Evolutionary conservation across 2,797 vertebrate species (phyloP).

Genomic region (Danio choprae): DNA sequence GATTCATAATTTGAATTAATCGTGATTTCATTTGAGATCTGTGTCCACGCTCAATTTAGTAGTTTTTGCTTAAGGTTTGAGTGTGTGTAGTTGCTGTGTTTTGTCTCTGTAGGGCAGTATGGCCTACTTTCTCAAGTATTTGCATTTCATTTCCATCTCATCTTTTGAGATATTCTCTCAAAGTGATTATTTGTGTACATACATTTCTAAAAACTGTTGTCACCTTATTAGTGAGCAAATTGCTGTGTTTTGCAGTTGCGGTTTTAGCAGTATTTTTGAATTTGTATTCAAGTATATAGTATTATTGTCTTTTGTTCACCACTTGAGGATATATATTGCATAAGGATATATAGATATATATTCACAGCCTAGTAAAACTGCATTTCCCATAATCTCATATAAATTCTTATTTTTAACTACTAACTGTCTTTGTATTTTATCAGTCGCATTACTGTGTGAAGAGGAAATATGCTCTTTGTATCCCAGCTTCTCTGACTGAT

Average conservation of each 20-base stretch:
- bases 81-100: background rate
- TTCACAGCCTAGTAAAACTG: slow-evolving; percentile 28
- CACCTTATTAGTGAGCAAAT: slow-evolving; percentile 21
- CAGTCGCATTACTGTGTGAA: slow-evolving; percentile 9
- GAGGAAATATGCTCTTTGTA: background rate
- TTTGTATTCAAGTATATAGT: slow-evolving; percentile 3
- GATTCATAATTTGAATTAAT: background rate
- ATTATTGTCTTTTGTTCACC: background rate
- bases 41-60: background rate
- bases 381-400: slow-evolving; percentile 51
- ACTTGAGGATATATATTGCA: background rate
- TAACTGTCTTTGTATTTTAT: slow-evolving; percentile 2
- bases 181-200: slow-evolving; percentile 1
- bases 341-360: background rate
- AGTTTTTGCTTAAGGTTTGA: background rate
- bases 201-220: background rate
- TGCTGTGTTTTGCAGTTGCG: slow-evolving; percentile 10
- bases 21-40: background rate
- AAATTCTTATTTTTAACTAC: background rate
- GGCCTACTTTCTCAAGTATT: background rate
- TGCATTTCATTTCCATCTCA: background rate
- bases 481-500: background rate
- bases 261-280: slow-evolving; percentile 37
- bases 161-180: background rate
- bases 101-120: background rate